A percentile compares a stretch with the other conserved stretches of the same genome.
Evolutionary conservation across 1,140 invertebrate species (phyloP).

Genomic region (honey bee (Apis mellifera)): Amel_HAv3.1 CM009931.2:23037501-23038000

Average conservation of each 20-base stretch:
- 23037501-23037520: neutral
- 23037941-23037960: too few species aligned
- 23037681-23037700: constrained; percentile 16
- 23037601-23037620: neutral
- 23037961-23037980: too few species aligned
- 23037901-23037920: too few species aligned
- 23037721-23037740: neutral
- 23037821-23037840: neutral
- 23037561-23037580: constrained; percentile 1
- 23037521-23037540: constrained; percentile 23
- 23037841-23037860: neutral
- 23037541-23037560: constrained; percentile 21
- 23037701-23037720: neutral
- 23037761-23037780: neutral
- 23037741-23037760: constrained; percentile 3
- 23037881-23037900: too few species aligned
- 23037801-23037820: neutral
- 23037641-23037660: constrained; percentile 16
- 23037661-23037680: constrained; percentile 34
- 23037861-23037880: neutral
- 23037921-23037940: too few species aligned
- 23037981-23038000: too few species aligned
- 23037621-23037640: constrained; percentile 1
- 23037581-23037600: neutral
- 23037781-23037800: constrained; percentile 1